phyloP scores from a whole-genome alignment of 2,797 vertebrate genomes.

The Oryzias sinensis region DNA sequence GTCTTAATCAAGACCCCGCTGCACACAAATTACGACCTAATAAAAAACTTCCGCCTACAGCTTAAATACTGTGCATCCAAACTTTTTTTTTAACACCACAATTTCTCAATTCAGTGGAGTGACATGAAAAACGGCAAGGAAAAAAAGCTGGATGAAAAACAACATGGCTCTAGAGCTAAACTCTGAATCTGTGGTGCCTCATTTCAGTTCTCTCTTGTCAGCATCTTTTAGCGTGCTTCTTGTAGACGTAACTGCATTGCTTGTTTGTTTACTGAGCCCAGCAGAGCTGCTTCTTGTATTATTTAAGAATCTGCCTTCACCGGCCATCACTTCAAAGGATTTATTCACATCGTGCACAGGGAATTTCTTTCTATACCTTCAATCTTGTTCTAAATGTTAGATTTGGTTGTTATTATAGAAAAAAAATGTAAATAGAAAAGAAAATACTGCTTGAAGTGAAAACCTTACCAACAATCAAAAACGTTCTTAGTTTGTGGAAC shows the following conservation, averaged over 20 bases:
- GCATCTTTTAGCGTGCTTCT: conserved; percentile 7
- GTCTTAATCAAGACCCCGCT: conserved; percentile 32
- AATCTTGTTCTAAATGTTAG: not conserved
- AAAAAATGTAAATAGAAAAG: not conserved
- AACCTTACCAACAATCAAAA: conserved; percentile 1
- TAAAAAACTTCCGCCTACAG: conserved; percentile 39
- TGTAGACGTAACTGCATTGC: conserved; percentile 15
- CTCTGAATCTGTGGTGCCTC: conserved; percentile 26
- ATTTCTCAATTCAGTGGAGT: conserved; percentile 40
- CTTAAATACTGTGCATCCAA: conserved; percentile 40
- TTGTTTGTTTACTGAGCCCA: conserved; percentile 39
- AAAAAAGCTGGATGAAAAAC: conserved; percentile 20
- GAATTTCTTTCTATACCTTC: conserved; percentile 2
- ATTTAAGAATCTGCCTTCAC: conserved; percentile 23
- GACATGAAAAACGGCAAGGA: conserved; percentile 25
- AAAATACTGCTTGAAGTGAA: conserved; percentile 6
- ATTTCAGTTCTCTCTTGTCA: conserved; percentile 27
- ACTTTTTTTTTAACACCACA: conserved; percentile 36
- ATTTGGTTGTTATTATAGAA: not conserved
- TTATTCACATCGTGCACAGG: conserved; percentile 4
- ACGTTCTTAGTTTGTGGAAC: not conserved
- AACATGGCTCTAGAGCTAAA: conserved; percentile 16
- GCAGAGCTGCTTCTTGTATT: conserved; percentile 8
- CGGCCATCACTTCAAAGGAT: conserved; percentile 4
- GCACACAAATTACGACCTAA: conserved; percentile 39